Evolutionary conservation across 2,113 vertebrate genomes (phyloP), one percentile per base, ranked within the genome.

Genomic region (Trogon melanurus): DNA sequence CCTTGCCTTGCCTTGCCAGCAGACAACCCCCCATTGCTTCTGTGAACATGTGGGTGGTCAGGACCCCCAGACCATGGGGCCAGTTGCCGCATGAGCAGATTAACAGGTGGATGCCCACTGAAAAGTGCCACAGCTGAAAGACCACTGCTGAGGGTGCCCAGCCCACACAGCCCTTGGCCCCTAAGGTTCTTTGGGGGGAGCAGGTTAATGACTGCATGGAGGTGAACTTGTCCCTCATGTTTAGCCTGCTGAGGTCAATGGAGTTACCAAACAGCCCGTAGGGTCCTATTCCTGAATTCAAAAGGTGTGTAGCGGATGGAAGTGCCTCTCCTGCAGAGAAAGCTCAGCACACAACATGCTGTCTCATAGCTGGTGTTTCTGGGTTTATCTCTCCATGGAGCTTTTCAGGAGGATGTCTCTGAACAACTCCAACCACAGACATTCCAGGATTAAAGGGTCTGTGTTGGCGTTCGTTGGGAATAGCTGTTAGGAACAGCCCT

Each of bases 31-130:
- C 36, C 38, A 36, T 26, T 19, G 34, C 7, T 91, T 30, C 45
- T 0, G 0, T 11, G 38, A 61, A 29, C 44, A 30, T 0, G 1
- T 8, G 26, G 5, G 45, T 6, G 30, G 30, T 23, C 32, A 87
- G 78, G 29, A 82, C 10, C 6, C 45, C 61, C 22, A 16, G 32
- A 17, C 58, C 45, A 36, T 30, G 26, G 25, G 10, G 3, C 21
- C 69, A 50, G 14, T 30, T 2, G 6, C 62, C 73, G 60, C 61
- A 61, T 27, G 30, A 57, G 36, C 38, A 71, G 56, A 71, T 41
- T 23, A 67, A 32, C 26, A 67, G 45, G 70, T 72, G 32, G 25
- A 27, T 44, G 38, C 32, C 70, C 50, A n/a, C 3, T 9, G 7
- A 6, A 3, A 74, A 84, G 56, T 1, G 5, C 29, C 17, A 3